Percentiles rank a stretch among this genome's conserved stretches.
These are phyloP conservation scores for Sander lucioperca DNA, from an alignment of 2,113 vertebrate genomes.

Conservation along the genomic window DNA sequence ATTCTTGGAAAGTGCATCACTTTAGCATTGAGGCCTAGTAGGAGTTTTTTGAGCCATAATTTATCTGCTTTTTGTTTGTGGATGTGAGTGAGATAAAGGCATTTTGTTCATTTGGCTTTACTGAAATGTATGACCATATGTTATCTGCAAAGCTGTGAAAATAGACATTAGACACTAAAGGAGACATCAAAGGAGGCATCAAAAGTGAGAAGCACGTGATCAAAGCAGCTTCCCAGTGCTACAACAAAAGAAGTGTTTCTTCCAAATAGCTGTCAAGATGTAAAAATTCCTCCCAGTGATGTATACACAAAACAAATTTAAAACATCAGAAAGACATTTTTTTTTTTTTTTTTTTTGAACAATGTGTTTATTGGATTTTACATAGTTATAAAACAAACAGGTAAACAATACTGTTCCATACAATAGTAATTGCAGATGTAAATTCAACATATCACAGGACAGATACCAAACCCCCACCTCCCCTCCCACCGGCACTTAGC, in stretches of 20 bases:
- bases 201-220: not conserved
- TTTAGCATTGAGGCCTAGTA: not conserved
- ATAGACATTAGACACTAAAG: not conserved
- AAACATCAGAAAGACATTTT: not conserved
- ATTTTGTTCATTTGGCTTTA: not conserved
- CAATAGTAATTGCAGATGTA: too few relatives aligned
- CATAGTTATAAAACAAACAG: too few relatives aligned
- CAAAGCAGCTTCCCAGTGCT: not conserved
- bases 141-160: constrained; percentile 2
- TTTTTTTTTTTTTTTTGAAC: too few relatives aligned
- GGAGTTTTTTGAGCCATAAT: not conserved
- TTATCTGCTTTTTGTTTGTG: not conserved
- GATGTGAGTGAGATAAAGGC: not conserved
- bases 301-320: not conserved
- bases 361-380: too few relatives aligned
- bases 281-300: not conserved
- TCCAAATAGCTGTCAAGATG: not conserved
- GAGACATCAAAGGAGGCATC: not conserved
- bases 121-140: not conserved
- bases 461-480: too few relatives aligned
- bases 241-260: not conserved
- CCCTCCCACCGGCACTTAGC: too few relatives aligned
- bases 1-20: not conserved
- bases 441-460: too few relatives aligned
- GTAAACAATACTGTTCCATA: too few relatives aligned